Evolutionary conservation across 2,888 invertebrate species (phyloP).

Genomic region (Synergus itoensis): DNA sequence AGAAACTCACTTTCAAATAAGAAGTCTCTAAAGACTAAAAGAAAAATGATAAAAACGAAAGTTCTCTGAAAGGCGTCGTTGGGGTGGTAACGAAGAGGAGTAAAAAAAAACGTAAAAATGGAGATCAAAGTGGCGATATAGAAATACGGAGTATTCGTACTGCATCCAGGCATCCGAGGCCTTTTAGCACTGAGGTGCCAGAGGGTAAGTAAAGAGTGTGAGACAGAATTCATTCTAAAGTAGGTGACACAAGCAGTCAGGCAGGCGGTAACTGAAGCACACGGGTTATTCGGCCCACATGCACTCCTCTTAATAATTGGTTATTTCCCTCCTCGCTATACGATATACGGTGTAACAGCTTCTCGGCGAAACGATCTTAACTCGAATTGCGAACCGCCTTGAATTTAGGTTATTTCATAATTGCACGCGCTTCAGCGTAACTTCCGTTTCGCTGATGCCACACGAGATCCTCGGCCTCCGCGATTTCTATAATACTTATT

Average conservation of each 20-base stretch:
- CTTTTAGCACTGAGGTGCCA: slow-evolving; percentile 48
- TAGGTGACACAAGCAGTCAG: slow-evolving; percentile 57
- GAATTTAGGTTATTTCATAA: slow-evolving; percentile 69
- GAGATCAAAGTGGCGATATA: too few species aligned
- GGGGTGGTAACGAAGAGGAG: too few species aligned
- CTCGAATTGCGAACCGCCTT: slow-evolving; percentile 61
- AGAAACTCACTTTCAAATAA: too few species aligned
- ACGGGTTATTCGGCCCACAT: slow-evolving; percentile 60
- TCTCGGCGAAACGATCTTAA: slow-evolving; percentile 54
- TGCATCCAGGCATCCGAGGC: not conserved
- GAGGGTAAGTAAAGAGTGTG: slow-evolving; percentile 40
- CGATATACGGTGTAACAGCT: slow-evolving; percentile 47
- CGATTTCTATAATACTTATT: slow-evolving; percentile 20
- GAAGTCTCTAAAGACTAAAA: too few species aligned
- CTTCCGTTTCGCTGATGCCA: slow-evolving; percentile 54
- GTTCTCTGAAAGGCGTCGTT: too few species aligned
- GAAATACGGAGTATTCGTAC: too few species aligned
- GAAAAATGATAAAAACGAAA: too few species aligned
- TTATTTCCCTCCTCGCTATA: slow-evolving; percentile 65
- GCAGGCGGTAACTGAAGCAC: slow-evolving; percentile 52
- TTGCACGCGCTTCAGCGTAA: slow-evolving; percentile 62
- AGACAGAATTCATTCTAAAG: slow-evolving; percentile 51
- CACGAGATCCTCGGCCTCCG: slow-evolving; percentile 23
- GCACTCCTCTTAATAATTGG: slow-evolving; percentile 66
- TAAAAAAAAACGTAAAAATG: too few species aligned